A percentile compares a stretch with the other conserved stretches of the same genome.
Conservation (phyloP, 2,113 vertebrate genomes). For the Nesoenas mayeri region DNA sequence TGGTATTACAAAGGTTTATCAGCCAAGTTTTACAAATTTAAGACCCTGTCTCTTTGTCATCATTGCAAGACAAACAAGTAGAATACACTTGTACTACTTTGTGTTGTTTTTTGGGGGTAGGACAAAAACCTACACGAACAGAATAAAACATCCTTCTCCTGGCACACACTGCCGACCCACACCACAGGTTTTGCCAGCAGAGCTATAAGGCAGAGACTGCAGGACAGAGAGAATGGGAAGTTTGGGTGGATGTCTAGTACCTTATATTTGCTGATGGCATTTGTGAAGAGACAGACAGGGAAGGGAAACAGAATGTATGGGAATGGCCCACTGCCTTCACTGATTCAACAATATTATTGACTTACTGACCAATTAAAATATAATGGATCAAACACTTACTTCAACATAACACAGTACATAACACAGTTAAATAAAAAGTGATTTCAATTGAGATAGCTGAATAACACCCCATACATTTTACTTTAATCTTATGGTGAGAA, state of each 20-base stretch:
- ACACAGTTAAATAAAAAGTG: neutral
- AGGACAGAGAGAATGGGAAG: neutral
- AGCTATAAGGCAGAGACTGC: neutral
- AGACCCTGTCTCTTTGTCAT: neutral
- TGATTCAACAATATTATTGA: neutral
- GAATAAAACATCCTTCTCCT: neutral
- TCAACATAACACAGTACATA: neutral
- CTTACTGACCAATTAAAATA: neutral
- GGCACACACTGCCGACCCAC: neutral
- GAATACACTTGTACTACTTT: neutral
- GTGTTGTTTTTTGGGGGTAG: neutral
- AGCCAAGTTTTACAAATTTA: neutral
- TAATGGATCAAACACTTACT: neutral
- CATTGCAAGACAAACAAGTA: neutral
- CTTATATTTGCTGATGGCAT: neutral
- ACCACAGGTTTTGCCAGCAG: neutral
- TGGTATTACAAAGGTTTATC: neutral
- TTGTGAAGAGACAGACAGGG: neutral
- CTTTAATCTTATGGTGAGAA: accelerated
- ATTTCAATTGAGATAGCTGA: neutral
- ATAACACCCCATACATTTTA: neutral
- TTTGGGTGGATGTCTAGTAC: neutral
- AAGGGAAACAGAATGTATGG: neutral
- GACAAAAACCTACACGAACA: neutral
- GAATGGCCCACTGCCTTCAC: neutral